Conservation (phyloP, 2,888 invertebrate genomes). For the Papilio elwesi region DNA sequence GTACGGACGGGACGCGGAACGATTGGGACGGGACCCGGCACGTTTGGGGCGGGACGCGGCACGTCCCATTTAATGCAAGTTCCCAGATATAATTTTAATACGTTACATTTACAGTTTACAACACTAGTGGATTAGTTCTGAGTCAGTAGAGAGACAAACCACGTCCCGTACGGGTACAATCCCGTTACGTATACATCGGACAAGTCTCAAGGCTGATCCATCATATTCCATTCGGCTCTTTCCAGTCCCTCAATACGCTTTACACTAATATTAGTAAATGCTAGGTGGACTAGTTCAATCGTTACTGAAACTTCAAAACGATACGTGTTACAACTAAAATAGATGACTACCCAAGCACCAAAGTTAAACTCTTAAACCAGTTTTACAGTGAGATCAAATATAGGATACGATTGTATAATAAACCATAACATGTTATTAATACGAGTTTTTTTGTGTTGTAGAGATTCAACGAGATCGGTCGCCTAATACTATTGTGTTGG, state of each 20-base stretch:
- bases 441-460: neutral
- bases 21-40: too few species aligned
- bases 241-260: slow-evolving; percentile 32
- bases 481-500: slow-evolving; percentile 44
- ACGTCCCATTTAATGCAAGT: too few species aligned
- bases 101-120: too few species aligned
- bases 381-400: slow-evolving; percentile 67
- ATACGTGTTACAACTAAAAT: slow-evolving; percentile 43
- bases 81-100: too few species aligned
- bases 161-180: too few species aligned
- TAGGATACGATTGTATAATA: slow-evolving; percentile 52
- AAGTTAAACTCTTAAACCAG: slow-evolving; percentile 51
- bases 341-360: slow-evolving; percentile 70
- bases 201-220: neutral
- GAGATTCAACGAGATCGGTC: slow-evolving; percentile 52
- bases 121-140: too few species aligned
- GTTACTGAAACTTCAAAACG: too few species aligned
- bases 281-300: slow-evolving; percentile 56
- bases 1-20: too few species aligned
- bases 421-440: slow-evolving; percentile 18
- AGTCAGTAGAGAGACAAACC: too few species aligned
- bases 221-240: neutral
- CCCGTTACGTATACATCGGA: neutral
- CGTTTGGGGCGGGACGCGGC: too few species aligned
- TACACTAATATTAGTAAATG: slow-evolving; percentile 54